phyloP scores from a whole-genome alignment of 2,113 vertebrate species.

The Alectura lathami region DNA sequence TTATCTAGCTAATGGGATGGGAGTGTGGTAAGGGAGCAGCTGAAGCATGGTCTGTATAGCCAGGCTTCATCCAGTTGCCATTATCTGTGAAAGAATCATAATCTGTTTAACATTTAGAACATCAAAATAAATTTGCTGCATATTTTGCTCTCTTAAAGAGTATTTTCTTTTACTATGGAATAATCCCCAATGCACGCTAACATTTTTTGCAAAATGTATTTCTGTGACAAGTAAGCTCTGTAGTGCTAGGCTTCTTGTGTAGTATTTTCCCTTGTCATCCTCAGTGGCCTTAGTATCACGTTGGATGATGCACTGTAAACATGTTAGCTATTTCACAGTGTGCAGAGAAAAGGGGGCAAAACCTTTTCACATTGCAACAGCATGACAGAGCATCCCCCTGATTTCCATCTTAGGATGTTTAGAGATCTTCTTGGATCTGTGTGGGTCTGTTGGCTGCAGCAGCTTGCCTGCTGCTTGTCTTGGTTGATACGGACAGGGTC shows the following conservation, averaged over 20 bases:
- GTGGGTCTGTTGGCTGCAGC: background rate
- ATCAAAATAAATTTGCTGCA: background rate
- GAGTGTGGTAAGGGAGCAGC: background rate
- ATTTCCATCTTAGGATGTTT: background rate
- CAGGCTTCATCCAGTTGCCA: background rate
- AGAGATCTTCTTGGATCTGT: background rate
- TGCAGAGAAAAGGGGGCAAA: background rate
- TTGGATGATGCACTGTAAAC: background rate
- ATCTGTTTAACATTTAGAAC: background rate
- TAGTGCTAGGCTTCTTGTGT: background rate
- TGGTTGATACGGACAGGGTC: fast-evolving
- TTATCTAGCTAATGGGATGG: slow-evolving; percentile 24
- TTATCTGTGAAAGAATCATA: background rate
- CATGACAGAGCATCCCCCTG: background rate
- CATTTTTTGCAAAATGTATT: background rate
- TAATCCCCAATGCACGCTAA: background rate
- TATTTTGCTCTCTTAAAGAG: background rate
- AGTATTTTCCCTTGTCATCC: background rate
- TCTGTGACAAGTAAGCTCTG: background rate
- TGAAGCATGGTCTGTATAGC: background rate
- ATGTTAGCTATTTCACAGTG: background rate
- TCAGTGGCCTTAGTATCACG: fast-evolving
- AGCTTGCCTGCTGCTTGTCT: background rate
- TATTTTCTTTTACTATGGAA: background rate
- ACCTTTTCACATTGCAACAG: background rate